Percentiles rank a stretch among this genome's conserved stretches.
These are phyloP conservation scores for Garrulus glandarius DNA, from an alignment of 2,797 vertebrate species.

Conservation along the genomic window DNA sequence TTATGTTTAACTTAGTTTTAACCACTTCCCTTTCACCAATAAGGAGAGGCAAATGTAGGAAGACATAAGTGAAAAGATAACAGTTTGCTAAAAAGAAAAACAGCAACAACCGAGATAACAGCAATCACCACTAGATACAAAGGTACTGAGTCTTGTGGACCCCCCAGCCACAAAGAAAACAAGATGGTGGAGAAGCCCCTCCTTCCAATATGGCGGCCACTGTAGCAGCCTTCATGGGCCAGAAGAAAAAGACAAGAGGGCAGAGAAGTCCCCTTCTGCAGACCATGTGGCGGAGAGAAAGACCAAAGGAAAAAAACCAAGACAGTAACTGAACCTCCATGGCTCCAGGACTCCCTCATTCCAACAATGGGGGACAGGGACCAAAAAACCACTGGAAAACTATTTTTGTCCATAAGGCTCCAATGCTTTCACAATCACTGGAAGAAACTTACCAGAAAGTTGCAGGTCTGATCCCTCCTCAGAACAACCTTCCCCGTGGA, in stretches of 20 bases:
- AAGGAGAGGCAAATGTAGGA: neutral
- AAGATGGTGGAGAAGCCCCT: neutral
- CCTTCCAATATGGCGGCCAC: no score
- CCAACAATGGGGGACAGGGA: no score
- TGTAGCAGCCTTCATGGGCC: neutral
- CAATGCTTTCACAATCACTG: fast-evolving
- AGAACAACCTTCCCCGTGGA: neutral
- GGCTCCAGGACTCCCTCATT: neutral
- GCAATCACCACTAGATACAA: no score
- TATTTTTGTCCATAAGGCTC: no score
- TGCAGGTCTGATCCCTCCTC: fast-evolving
- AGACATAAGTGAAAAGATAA: neutral
- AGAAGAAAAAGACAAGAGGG: neutral
- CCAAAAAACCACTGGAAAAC: neutral
- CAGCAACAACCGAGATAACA: neutral
- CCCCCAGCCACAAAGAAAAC: fast-evolving
- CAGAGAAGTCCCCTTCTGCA: neutral
- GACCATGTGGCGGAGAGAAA: neutral
- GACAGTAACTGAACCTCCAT: fast-evolving
- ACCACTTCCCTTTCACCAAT: neutral
- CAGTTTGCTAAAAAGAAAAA: neutral
- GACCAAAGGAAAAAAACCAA: neutral
- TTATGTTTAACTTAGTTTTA: neutral
- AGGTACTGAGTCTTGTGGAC: no score
- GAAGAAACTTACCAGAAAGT: neutral